Base-by-base conservation (phyloP, 2,113 vertebrate genomes). In the Myiopsitta monachus region DNA sequence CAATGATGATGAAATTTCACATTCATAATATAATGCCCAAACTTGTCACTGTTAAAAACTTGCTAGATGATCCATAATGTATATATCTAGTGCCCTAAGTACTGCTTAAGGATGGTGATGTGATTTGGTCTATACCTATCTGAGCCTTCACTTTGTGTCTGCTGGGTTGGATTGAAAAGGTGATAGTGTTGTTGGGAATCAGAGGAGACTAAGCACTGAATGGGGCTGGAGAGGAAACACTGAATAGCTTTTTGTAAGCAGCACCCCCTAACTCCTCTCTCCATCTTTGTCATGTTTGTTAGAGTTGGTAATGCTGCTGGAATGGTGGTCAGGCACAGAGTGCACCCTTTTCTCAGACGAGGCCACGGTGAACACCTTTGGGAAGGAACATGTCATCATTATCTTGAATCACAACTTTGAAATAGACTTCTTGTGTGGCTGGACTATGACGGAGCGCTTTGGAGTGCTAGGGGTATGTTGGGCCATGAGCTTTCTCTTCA, bases 321-420 rank as follows among this genome's bases (percentile, higher is more conserved):
- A 99, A 96, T 99, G 99, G 99, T 99, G 99, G 99, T 99, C 99
- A 3, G 98, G 98, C 95, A 99, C 99, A 21, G 99, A 99, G 17
- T 99, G 99, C 96, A 99, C 98, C 1, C 98, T 99, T 38, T 99
- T 99, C 98, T 98, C 98, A 3, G 99, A 99, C 81, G 98, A 98
- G 96, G 98, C 98, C 93, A 99, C 99, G 1, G 95, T 99, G 96
- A 98, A 98, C 70, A 98, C 92, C 83, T 98, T 99, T 24, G 99
- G 99, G 75, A 99, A 98, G 94, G 99, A 99, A 52, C 99, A 99
- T 0, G 99, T 98, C 95, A 98, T 99, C 97, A 97, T 99, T 97
- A 99, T 99, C 98, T 98, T 99, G 92, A 99, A 99, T 94, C 99
- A 99, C 98, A 99, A 99, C 98, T 99, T 98, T 33, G 99, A 99